phyloP scores from a whole-genome alignment of 2,113 vertebrate species.

The Hypomesus transpacificus region DNA sequence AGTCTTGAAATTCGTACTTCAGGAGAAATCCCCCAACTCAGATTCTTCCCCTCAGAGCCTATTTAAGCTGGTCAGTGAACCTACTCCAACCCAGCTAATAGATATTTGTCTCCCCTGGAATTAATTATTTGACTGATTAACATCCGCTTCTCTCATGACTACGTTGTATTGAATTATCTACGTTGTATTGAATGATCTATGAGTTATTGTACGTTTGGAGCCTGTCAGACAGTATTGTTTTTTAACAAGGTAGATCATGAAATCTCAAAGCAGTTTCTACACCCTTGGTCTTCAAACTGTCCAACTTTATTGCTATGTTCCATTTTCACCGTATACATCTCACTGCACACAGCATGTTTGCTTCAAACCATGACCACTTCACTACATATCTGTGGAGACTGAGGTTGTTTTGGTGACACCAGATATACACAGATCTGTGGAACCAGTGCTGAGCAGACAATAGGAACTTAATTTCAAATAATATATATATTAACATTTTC shows the following conservation, averaged over 20 bases:
- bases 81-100: neutral
- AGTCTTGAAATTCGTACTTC: neutral
- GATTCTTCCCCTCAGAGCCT: neutral
- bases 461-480: constrained; percentile 12
- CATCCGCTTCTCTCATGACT: neutral
- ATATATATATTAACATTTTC: neutral
- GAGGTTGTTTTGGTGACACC: neutral
- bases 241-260: neutral
- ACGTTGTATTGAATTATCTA: neutral
- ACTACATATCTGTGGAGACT: constrained; percentile 29
- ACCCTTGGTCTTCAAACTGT: neutral
- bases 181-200: neutral
- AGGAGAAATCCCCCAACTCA: neutral
- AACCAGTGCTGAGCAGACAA: neutral
- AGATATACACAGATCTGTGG: neutral
- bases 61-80: neutral
- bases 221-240: neutral
- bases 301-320: constrained; percentile 2
- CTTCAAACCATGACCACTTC: constrained; percentile 26
- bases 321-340: constrained; percentile 31
- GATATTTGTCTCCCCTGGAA: neutral
- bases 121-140: neutral
- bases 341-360: constrained; percentile 33
- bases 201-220: neutral
- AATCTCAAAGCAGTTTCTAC: neutral